A percentile compares a stretch with the other conserved stretches of the same genome.
Conservation (phyloP, 2,888 invertebrate species). For the Caenorhabditis sinica region DNA sequence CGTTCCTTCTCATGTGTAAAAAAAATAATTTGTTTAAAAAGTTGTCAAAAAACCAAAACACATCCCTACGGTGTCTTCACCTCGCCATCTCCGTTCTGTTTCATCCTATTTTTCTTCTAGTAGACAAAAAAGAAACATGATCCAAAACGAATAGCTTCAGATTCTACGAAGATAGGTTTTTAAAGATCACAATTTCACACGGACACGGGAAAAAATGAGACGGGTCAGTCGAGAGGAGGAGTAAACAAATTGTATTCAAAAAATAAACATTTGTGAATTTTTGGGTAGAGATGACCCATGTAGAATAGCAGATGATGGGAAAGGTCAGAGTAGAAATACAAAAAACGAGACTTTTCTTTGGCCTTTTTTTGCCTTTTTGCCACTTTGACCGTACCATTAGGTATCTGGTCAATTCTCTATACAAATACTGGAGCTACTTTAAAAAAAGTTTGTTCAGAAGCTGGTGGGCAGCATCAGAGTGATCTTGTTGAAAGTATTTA, state of each 20-base stretch:
- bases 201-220: not conserved
- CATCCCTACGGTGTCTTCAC: not conserved
- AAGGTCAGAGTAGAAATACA: too few species aligned
- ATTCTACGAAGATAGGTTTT: not conserved
- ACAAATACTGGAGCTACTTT: too few species aligned
- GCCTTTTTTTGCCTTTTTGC: too few species aligned
- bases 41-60: not conserved
- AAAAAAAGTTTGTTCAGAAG: too few species aligned
- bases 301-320: too few species aligned
- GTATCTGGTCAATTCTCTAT: too few species aligned
- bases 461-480: too few species aligned
- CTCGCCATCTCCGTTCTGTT: not conserved
- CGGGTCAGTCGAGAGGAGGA: too few species aligned
- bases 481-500: too few species aligned
- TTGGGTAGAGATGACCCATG: too few species aligned
- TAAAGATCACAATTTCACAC: conserved; percentile 16
- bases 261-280: not conserved
- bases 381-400: too few species aligned
- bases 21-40: conserved; percentile 13
- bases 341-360: too few species aligned
- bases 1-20: not conserved
- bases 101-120: not conserved
- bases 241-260: conserved; percentile 8
- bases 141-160: not conserved
- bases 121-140: conserved; percentile 15